Base-by-base conservation (phyloP, 2,888 invertebrate genomes). In the Oxytorus armatus region DNA sequence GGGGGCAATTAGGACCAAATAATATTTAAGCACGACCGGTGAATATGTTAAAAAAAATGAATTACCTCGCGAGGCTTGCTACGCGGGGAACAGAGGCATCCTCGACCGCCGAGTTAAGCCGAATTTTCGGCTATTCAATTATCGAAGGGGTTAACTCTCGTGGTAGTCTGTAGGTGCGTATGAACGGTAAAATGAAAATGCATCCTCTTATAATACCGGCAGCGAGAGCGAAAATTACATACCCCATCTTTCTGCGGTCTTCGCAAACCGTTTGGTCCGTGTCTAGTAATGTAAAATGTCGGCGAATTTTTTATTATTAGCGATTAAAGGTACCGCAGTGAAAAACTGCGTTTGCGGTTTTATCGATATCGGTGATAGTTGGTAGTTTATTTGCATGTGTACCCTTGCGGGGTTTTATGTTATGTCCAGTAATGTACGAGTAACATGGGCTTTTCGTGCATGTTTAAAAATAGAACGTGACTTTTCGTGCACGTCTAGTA, bases 91-190 rank as follows among this genome's bases (percentile, higher is more conserved):
- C 59, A 11, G n/a, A n/a, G n/a, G n/a, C n/a, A n/a, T n/a, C n/a
- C n/a, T n/a, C n/a, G n/a, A n/a, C n/a, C n/a, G n/a, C n/a, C n/a
- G n/a, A n/a, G 72, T 76, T 61, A 55, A 76, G 61, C 68, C 72
- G 65, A 80, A 82, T 82, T 80, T 79, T 82, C 76, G 79, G 77
- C 79, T 77, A 82, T 82, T 82, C 82, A 80, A 82, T 79, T 79
- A 77, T 69, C 78, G 78, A 78, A 75, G 61, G 66, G 65, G 59
- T 49, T 63, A 36, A 75, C 66, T 78, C 66, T 55, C 44, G 42
- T 18, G 14, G 55, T 53, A 36, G 36, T 29, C 23, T 29, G 14
- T 33, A 33, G n/a, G 33, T 8, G 11, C 49, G 33, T 42, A 8
- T 14, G 42, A 53, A 49, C 39, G 70, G 29, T 33, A 11, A 49